Percentiles rank a stretch among this genome's conserved stretches.
phyloP scores from a whole-genome alignment of 2,888 invertebrate genomes.

The Thymelicus sylvestris region DNA sequence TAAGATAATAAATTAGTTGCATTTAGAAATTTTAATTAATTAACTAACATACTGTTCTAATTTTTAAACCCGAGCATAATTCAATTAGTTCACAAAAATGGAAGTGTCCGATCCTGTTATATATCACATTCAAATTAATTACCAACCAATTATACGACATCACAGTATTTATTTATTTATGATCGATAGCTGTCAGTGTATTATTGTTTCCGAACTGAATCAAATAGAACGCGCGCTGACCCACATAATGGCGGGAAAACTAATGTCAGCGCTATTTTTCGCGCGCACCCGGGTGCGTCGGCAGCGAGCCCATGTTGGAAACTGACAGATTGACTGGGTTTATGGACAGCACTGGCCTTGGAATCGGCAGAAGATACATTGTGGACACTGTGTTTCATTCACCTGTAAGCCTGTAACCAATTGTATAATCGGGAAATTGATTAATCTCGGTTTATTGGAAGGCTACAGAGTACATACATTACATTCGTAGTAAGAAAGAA shows the following conservation, averaged over 20 bases:
- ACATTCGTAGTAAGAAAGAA: no score
- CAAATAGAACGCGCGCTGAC: conserved; percentile 60
- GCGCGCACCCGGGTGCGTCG: conserved; percentile 51
- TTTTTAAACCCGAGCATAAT: not conserved
- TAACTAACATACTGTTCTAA: not conserved
- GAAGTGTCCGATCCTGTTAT: conserved; percentile 23
- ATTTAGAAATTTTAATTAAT: not conserved
- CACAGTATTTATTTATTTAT: conserved; percentile 44
- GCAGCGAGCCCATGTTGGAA: conserved; percentile 47
- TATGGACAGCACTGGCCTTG: conserved; percentile 52
- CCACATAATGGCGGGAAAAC: conserved; percentile 68
- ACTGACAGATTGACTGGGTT: conserved; percentile 49
- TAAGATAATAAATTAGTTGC: not conserved
- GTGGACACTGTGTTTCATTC: conserved; percentile 24
- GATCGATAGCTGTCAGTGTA: conserved; percentile 46
- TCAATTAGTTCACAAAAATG: conserved; percentile 29
- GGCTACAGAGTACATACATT: no score
- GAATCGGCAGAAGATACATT: conserved; percentile 39
- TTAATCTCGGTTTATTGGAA: no score
- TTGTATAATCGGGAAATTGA: not conserved
- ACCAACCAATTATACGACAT: conserved; percentile 68
- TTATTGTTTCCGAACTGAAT: conserved; percentile 46
- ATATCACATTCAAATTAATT: conserved; percentile 43
- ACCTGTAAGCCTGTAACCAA: conserved; percentile 13
- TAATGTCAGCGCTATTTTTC: conserved; percentile 72